A percentile compares a stretch with the other conserved stretches of the same genome.
Conservation (phyloP, 2,113 vertebrate species). For the Aplodontia rufa region DNA sequence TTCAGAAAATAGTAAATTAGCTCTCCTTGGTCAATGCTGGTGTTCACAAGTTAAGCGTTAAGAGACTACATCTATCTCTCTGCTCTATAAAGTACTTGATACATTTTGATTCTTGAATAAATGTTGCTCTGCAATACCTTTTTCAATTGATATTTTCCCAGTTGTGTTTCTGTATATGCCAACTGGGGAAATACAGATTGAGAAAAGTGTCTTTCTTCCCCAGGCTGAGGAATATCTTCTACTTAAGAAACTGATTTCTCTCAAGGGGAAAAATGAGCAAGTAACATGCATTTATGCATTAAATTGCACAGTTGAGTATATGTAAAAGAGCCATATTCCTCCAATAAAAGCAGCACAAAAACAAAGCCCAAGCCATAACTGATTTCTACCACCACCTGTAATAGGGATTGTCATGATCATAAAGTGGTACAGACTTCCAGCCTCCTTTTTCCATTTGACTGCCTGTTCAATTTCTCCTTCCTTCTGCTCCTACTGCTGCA, state of each 20-base stretch:
- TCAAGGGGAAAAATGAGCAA: not conserved
- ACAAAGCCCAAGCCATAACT: not conserved
- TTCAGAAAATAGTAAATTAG: slow-evolving; percentile 34
- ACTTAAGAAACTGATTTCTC: slow-evolving; percentile 58
- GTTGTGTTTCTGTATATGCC: not conserved
- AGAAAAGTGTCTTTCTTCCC: not conserved
- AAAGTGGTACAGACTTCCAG: not conserved
- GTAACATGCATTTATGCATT: not conserved
- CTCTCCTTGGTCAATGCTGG: not conserved
- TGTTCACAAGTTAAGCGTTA: slow-evolving; percentile 16
- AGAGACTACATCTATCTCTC: slow-evolving; percentile 36
- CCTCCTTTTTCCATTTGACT: not conserved
- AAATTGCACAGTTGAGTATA: not conserved
- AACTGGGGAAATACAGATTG: slow-evolving; percentile 27
- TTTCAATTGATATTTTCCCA: slow-evolving; percentile 11
- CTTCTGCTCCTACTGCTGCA: not conserved
- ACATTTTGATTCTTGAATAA: slow-evolving; percentile 59
- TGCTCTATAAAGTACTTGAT: slow-evolving; percentile 16
- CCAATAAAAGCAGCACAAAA: not conserved
- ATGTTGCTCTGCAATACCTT: not conserved
- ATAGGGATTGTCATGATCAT: not conserved
- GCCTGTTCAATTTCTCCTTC: not conserved
- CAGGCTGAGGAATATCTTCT: slow-evolving; percentile 22
- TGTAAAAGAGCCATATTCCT: not conserved
- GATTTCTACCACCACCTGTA: not conserved